Conservation (phyloP, 2,113 vertebrate genomes). For the Microcebus ravelobensis region DNA sequence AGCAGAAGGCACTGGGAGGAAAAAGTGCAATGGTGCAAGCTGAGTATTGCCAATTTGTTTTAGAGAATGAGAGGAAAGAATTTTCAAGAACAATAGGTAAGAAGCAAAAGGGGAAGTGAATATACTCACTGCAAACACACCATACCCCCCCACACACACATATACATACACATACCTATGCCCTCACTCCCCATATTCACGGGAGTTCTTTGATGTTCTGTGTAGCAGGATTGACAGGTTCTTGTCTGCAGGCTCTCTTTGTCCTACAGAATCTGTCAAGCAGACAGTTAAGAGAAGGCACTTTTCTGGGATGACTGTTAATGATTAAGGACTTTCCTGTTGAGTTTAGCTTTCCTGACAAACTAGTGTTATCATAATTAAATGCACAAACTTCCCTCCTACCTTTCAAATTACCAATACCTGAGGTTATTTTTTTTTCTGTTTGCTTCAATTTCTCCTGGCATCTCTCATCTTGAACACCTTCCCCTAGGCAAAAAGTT, state of each 20-base stretch:
- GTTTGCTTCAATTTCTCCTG: neutral
- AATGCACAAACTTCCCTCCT: conserved; percentile 36
- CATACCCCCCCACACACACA: too few species aligned
- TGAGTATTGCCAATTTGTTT: conserved; percentile 34
- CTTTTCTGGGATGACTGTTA: conserved; percentile 31
- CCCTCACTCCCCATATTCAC: accelerated
- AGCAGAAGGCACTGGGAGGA: conserved; percentile 11
- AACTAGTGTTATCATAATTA: conserved; percentile 61
- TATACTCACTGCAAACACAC: neutral
- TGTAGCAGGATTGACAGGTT: neutral
- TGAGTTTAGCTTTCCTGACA: conserved; percentile 57
- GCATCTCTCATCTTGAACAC: neutral
- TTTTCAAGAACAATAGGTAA: conserved; percentile 41
- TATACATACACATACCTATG: too few species aligned
- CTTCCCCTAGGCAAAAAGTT: conserved; percentile 26
- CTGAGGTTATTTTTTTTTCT: neutral
- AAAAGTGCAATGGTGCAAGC: neutral
- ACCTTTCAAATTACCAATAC: conserved; percentile 28
- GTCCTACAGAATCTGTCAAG: conserved; percentile 51
- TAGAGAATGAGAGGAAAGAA: neutral
- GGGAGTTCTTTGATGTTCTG: neutral
- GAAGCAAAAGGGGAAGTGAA: neutral
- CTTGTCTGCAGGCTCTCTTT: conserved; percentile 42
- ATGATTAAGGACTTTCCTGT: conserved; percentile 55
- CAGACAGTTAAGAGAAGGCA: neutral